Percentiles rank a stretch among this genome's conserved stretches.
phyloP scores from a whole-genome alignment of 2,797 vertebrate genomes.

The Trachops cirrhosus region DNA sequence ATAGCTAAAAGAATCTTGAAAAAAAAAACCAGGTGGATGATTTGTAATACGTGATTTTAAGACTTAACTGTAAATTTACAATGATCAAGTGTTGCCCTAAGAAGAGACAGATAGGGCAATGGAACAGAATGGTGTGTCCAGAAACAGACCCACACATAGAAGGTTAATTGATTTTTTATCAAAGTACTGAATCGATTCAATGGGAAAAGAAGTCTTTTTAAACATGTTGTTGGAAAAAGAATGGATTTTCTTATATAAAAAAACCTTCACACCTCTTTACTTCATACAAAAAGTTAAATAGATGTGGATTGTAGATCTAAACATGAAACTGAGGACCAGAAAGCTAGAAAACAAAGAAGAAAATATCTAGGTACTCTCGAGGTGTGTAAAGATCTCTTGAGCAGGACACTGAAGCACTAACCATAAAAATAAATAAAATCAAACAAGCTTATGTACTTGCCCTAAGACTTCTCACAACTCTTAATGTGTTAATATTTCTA shows the following conservation, averaged over 20 bases:
- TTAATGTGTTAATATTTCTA: constrained; percentile 1
- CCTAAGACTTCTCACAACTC: neutral
- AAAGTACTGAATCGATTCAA: neutral
- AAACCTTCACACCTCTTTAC: neutral
- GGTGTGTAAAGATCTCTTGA: neutral
- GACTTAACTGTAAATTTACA: neutral
- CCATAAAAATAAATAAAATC: constrained; percentile 17
- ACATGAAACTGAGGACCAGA: neutral
- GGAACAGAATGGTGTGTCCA: neutral
- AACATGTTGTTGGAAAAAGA: neutral
- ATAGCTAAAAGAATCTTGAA: neutral
- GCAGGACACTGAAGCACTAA: neutral
- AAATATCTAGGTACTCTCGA: neutral
- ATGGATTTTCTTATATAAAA: neutral
- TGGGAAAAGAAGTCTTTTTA: neutral
- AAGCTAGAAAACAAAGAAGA: neutral
- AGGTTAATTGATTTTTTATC: neutral
- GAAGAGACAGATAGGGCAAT: neutral
- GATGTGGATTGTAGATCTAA: neutral
- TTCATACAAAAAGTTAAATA: neutral
- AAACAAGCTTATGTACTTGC: neutral
- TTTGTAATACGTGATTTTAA: constrained; percentile 27
- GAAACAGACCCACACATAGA: neutral
- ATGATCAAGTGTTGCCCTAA: neutral
- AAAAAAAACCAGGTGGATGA: neutral